Evolutionary conservation across 2,888 invertebrate species (phyloP), one percentile per base, ranked within the genome.

Genomic region (Luperina testacea): DNA sequence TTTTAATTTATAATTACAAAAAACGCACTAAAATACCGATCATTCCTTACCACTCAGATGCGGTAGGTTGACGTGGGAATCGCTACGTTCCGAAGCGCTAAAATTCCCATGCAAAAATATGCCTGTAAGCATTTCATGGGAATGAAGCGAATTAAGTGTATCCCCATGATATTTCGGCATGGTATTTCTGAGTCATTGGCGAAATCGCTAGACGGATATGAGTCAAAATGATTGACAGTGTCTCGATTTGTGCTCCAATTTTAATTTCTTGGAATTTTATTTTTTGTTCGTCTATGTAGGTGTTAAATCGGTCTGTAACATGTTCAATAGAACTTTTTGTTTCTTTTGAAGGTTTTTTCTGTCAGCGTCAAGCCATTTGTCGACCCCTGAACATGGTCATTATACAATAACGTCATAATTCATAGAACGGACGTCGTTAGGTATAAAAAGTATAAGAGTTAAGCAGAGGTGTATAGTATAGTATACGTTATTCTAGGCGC

Each of bases 61-160:
- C 90, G 90, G 94, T 93, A 92, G 93, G 93, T 93, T 90, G 90
- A 90, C 90, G 91, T 93, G 92, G 90, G 93, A 94, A 93, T 90
- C 88, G 82, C 79, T 72, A 76, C 81, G 77, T 65, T 61, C 51
- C 81, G 83, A 59, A 89, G 92, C 93, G 93, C 92, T 91, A 91
- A 93, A 91, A 93, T 94, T 94, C 93, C 91, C 90, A 87, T 90
- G 87, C 88, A 87, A 90, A 89, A 89, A 89, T 89, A 94, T 92
- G 87, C 91, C 92, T 91, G 89, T 88, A 91, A 90, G 89, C 90
- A 89, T 89, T 87, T 90, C 94, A 93, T 95, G 96, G 94, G 96
- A 96, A 95, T 94, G 91, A 87, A 90, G 90, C 95, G 92, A 94
- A 95, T 96, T 95, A 95, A 92, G 87, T 88, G 88, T 82, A 80